These are phyloP conservation scores for Chromis chromis DNA, from an alignment of 2,797 vertebrate genomes.

Conservation along the genomic window DNA sequence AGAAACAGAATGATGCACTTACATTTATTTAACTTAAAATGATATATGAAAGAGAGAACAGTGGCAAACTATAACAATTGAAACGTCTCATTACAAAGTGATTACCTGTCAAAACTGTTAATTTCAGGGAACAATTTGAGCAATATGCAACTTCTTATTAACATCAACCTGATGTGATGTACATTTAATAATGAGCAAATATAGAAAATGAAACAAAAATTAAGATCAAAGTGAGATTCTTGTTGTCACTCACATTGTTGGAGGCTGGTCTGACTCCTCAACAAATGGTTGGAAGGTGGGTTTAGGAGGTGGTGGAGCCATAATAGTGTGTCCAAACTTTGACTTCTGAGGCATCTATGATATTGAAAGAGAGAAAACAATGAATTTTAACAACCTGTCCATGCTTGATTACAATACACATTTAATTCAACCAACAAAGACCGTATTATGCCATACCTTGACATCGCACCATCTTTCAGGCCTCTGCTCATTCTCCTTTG, in stretches of 20 bases:
- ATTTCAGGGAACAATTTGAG: not conserved
- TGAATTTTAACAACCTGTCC: not conserved
- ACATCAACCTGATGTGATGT: not conserved
- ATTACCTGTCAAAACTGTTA: not conserved
- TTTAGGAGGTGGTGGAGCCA: constrained; percentile 77
- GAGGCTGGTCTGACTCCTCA: constrained; percentile 90
- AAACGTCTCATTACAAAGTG: not conserved
- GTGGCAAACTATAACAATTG: not conserved
- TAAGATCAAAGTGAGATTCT: not conserved
- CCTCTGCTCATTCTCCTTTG: constrained; percentile 91
- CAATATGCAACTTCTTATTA: not conserved
- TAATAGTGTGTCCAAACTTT: constrained; percentile 76
- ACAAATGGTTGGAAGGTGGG: constrained; percentile 92
- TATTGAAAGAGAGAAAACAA: constrained; percentile 9
- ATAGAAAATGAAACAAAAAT: not conserved
- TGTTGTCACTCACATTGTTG: constrained; percentile 88
- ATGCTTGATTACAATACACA: not conserved
- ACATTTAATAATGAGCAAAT: not conserved
- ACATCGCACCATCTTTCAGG: constrained; percentile 90
- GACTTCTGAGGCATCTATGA: constrained; percentile 82
- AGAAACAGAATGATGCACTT: constrained; percentile 4
- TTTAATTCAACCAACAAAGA: not conserved
- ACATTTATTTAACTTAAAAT: constrained; percentile 12
- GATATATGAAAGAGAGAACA: not conserved
- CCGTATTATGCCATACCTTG: constrained; percentile 82